These are phyloP conservation scores for Chelonus formosanus DNA, from an alignment of 2,888 invertebrate genomes.

Conservation along the genomic window DNA sequence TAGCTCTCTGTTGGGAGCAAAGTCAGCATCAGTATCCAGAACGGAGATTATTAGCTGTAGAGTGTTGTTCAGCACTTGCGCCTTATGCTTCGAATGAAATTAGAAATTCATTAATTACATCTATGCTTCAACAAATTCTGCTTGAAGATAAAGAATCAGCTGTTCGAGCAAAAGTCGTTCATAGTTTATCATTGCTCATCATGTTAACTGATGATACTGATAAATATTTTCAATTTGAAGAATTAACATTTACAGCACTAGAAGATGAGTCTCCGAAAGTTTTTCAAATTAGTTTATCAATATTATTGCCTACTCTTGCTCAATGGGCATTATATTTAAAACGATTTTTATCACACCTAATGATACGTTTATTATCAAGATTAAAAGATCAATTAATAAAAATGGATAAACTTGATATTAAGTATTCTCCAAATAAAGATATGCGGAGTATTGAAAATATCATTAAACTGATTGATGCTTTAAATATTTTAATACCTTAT, in stretches of 20 bases:
- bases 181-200: conserved; percentile 71
- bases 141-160: conserved; percentile 72
- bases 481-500: conserved; percentile 57
- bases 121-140: conserved; percentile 78
- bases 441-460: conserved; percentile 52
- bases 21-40: conserved; percentile 75
- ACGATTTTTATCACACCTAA: conserved; percentile 68
- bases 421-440: conserved; percentile 52
- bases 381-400: conserved; percentile 54
- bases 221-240: conserved; percentile 72
- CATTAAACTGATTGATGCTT: conserved; percentile 50
- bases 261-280: conserved; percentile 69
- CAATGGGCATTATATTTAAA: conserved; percentile 71
- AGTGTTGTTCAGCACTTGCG: conserved; percentile 74
- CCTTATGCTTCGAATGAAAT: conserved; percentile 73
- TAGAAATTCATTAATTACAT: conserved; percentile 74
- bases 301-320: conserved; percentile 72
- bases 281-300: conserved; percentile 66
- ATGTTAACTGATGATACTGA: conserved; percentile 73
- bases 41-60: conserved; percentile 73
- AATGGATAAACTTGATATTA: conserved; percentile 39
- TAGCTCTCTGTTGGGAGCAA: conserved; percentile 79
- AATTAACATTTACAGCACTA: conserved; percentile 70
- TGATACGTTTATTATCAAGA: conserved; percentile 58
- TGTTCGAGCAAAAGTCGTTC: conserved; percentile 72